phyloP scores from a whole-genome alignment of 2,888 invertebrate genomes.

The Herminia tarsipennalis region DNA sequence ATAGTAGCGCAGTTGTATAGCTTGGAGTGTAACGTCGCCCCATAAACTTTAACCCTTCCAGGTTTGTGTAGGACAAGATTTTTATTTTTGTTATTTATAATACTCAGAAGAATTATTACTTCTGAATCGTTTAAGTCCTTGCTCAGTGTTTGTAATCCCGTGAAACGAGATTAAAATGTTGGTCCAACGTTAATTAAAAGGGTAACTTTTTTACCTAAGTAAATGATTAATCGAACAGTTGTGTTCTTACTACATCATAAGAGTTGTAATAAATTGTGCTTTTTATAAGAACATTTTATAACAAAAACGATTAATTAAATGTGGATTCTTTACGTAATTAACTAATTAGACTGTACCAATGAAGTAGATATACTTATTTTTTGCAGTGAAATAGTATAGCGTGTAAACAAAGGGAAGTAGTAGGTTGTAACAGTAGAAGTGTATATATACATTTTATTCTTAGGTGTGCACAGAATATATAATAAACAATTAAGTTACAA shows the following conservation, averaged over 20 bases:
- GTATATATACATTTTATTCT: too few relatives aligned
- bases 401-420: too few relatives aligned
- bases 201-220: slow-evolving; percentile 71
- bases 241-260: slow-evolving; percentile 40
- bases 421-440: too few relatives aligned
- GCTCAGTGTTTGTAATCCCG: slow-evolving; percentile 78
- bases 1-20: slow-evolving; percentile 24
- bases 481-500: too few relatives aligned
- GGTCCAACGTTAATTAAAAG: slow-evolving; percentile 79
- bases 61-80: slow-evolving; percentile 55
- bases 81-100: slow-evolving; percentile 82
- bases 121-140: slow-evolving; percentile 85
- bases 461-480: too few relatives aligned
- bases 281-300: slow-evolving; percentile 4
- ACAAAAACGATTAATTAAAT: slow-evolving; percentile 1
- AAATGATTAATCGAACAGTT: slow-evolving; percentile 73
- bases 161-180: slow-evolving; percentile 76
- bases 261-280: slow-evolving; percentile 32
- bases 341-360: too few relatives aligned
- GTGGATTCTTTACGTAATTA: too few relatives aligned
- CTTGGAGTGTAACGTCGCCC: slow-evolving; percentile 43
- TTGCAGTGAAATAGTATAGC: too few relatives aligned
- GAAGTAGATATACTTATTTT: too few relatives aligned
- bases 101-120: slow-evolving; percentile 83
- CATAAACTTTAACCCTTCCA: slow-evolving; percentile 54